phyloP scores from a whole-genome alignment of 2,113 vertebrate species.

The Amphilophus citrinellus region DNA sequence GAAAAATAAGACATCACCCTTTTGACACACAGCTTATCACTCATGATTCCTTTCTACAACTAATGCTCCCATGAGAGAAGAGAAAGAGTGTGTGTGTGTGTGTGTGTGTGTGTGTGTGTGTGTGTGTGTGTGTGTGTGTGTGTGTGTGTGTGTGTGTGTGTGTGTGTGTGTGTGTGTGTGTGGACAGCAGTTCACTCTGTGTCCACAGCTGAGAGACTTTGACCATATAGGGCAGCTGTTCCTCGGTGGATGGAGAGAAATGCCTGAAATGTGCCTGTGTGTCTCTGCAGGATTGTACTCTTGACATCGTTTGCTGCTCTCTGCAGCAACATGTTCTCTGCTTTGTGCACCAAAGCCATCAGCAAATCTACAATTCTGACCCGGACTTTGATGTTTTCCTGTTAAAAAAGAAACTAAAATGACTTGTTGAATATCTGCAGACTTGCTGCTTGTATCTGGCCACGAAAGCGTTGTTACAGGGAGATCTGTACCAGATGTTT shows the following conservation, averaged over 20 bases:
- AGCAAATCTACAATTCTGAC: background rate
- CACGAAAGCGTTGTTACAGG: background rate
- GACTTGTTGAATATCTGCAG: background rate
- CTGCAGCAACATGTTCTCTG: slow-evolving; percentile 2
- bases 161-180: slow-evolving; percentile 1
- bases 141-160: background rate
- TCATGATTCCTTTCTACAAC: slow-evolving; percentile 65
- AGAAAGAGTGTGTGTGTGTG: background rate
- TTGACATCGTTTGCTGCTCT: slow-evolving; percentile 5
- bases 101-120: slow-evolving; percentile 24
- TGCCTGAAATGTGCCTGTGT: slow-evolving; percentile 65
- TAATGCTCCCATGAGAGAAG: slow-evolving; percentile 34
- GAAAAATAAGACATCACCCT: slow-evolving; percentile 20
- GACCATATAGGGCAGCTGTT: slow-evolving; percentile 77
- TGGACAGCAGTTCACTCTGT: slow-evolving; percentile 11
- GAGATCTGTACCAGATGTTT: slow-evolving; percentile 6
- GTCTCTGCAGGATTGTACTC: slow-evolving; percentile 47
- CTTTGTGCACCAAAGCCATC: background rate
- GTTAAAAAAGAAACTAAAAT: background rate
- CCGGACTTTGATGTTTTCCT: background rate
- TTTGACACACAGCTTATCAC: slow-evolving; percentile 56
- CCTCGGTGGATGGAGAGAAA: slow-evolving; percentile 61
- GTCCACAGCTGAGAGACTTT: slow-evolving; percentile 73
- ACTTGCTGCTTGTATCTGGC: background rate
- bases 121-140: too few relatives aligned